Evolutionary conservation across 2,797 vertebrate genomes (phyloP).

Genomic region (Caiman crocodilus): DNA sequence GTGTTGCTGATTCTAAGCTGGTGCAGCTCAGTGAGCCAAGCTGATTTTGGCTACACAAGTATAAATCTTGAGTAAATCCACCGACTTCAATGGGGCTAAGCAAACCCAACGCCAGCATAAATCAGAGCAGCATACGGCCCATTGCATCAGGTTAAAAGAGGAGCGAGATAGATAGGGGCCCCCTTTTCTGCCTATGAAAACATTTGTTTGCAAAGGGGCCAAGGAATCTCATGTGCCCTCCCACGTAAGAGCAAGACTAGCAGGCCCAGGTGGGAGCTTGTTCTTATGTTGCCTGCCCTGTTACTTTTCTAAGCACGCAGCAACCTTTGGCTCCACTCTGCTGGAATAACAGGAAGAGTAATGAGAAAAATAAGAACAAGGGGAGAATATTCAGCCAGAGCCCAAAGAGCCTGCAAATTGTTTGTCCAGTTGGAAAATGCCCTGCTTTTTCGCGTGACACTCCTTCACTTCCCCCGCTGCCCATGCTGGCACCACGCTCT

Average conservation of each 20-base stretch:
- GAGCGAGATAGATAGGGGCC: not conserved
- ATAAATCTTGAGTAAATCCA: not conserved
- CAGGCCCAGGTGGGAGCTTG: not conserved
- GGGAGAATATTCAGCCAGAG: not conserved
- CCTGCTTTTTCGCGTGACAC: not conserved
- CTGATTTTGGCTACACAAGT: not conserved
- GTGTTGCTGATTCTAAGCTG: not conserved
- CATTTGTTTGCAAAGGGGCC: not conserved
- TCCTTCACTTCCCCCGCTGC: not conserved
- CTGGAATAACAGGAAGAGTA: not conserved
- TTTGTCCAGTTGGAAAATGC: not conserved
- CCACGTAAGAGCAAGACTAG: not conserved
- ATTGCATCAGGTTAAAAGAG: not conserved
- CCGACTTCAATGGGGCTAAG: not conserved
- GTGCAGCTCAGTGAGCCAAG: not conserved
- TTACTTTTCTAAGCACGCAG: not conserved
- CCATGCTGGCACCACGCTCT: not conserved
- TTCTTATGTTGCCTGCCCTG: not conserved
- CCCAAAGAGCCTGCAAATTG: not conserved
- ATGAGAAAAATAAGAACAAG: not conserved
- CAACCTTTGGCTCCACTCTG: not conserved
- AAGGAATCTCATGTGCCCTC: not conserved
- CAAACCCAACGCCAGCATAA: not conserved
- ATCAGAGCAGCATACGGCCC: not conserved
- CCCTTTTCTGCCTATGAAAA: not conserved